Evolutionary conservation across 2,888 invertebrate genomes (phyloP), one percentile per base, ranked within the genome.

Genomic region (Tipula unca): DNA sequence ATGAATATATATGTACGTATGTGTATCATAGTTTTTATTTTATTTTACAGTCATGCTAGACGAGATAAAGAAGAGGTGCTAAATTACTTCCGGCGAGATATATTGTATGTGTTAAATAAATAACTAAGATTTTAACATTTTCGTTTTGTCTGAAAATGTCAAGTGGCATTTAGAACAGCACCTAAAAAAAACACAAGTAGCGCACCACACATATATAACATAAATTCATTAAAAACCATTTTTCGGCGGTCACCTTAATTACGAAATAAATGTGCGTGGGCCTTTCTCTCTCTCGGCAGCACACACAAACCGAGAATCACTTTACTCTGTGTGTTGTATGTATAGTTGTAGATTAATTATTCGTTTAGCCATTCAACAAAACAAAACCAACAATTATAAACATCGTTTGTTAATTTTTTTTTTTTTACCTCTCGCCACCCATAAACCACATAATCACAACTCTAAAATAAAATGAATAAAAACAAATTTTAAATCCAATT

Each of bases 401-500:
- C 20, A 17, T 17, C 48, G 17, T 48, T 4, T 48, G 48, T 48
- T 69, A 69, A 69, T 20, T 69, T 48, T 48, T 69, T 69, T 20
- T 69, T 48, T 48, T 69, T 69, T 69, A 69, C 69, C 69, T 69
- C 25, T 69, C 25, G 25, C 69, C 69, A 69, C 69, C 69, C 69
- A 69, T 69, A 69, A 69, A 25, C 69, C 69, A 69, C 69, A 69
- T 69, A 10, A 69, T 69, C 69, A n/a, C n/a, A 69, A 25, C 10
- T 13, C n/a, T n/a, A n/a, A n/a, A n/a, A n/a, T n/a, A n/a, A n/a
- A n/a, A n/a, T n/a, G n/a, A n/a, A 69, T 25, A 69, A 69, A 69
- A 69, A 20, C 69, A 69, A 69, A 69, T 69, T 69, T 69, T 69
- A 69, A 69, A 69, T 69, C 69, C 69, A 69, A 69, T 69, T 69